phyloP scores from a whole-genome alignment of 2,797 vertebrate genomes.

The Orestias chungarensis region DNA sequence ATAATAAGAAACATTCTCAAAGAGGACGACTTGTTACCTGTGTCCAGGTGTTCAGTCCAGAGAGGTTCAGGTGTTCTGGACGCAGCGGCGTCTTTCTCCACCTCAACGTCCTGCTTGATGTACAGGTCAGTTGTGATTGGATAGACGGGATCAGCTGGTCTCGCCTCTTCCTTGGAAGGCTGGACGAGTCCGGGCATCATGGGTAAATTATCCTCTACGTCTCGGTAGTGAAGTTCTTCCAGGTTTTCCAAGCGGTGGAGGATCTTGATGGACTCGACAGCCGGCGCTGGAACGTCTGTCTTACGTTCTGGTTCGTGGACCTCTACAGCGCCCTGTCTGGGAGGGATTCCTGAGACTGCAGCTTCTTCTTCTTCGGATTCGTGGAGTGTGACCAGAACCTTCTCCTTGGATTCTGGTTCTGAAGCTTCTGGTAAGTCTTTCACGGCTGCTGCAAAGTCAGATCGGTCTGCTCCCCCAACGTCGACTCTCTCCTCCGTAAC shows the following conservation, averaged over 20 bases:
- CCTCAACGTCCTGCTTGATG: slow-evolving; percentile 1
- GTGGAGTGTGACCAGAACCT: too few species aligned
- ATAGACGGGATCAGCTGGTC: slow-evolving; percentile 4
- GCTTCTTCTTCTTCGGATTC: too few species aligned
- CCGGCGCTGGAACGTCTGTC: slow-evolving; percentile 37
- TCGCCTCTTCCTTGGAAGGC: slow-evolving; percentile 11
- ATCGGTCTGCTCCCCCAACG: neutral
- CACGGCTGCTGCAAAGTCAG: neutral
- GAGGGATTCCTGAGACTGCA: too few species aligned
- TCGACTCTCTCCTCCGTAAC: neutral
- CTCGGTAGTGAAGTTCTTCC: slow-evolving; percentile 27
- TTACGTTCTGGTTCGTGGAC: slow-evolving; percentile 26
- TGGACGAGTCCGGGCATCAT: slow-evolving; percentile 27
- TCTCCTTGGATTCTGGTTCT: slow-evolving; percentile 21
- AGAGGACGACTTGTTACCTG: slow-evolving; percentile 34
- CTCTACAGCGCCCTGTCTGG: too few species aligned
- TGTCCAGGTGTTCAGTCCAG: slow-evolving; percentile 14
- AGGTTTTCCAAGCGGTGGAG: slow-evolving; percentile 26
- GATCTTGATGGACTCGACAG: slow-evolving; percentile 62
- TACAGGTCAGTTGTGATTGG: slow-evolving; percentile 18
- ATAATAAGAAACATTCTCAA: neutral
- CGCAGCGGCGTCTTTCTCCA: neutral
- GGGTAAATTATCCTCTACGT: slow-evolving; percentile 47
- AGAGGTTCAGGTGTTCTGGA: slow-evolving; percentile 14
- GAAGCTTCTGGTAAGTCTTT: slow-evolving; percentile 13